Percentiles rank a stretch among this genome's conserved stretches.
These are phyloP conservation scores for Drepana falcataria DNA, from an alignment of 2,888 invertebrate species.

Conservation along the genomic window DNA sequence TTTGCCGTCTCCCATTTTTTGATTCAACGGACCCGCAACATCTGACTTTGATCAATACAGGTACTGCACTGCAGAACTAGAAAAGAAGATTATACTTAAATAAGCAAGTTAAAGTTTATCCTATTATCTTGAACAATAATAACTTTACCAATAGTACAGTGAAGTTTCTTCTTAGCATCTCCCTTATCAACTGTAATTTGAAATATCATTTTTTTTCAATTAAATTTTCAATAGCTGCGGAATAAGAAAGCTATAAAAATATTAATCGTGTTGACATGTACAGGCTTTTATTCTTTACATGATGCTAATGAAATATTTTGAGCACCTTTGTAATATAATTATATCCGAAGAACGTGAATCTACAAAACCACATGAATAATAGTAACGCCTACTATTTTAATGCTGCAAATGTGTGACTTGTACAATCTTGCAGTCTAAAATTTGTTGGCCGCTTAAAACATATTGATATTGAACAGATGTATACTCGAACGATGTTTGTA, in stretches of 20 bases:
- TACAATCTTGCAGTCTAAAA: too few relatives aligned
- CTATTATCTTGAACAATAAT: neutral
- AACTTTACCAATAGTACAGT: slow-evolving; percentile 43
- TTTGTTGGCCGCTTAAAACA: too few relatives aligned
- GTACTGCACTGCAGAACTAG: neutral
- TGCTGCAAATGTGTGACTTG: too few relatives aligned
- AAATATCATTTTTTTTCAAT: slow-evolving; percentile 31
- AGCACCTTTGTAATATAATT: too few relatives aligned
- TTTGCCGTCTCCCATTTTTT: neutral
- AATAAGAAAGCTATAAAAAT: neutral
- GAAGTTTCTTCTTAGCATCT: slow-evolving; percentile 39
- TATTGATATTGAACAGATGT: too few relatives aligned
- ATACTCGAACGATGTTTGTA: too few relatives aligned
- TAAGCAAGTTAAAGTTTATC: neutral
- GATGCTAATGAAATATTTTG: too few relatives aligned
- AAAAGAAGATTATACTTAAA: neutral
- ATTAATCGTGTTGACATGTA: neutral
- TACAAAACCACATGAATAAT: too few relatives aligned
- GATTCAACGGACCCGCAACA: slow-evolving; percentile 8
- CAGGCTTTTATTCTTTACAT: too few relatives aligned
- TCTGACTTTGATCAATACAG: slow-evolving; percentile 5
- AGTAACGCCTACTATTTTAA: too few relatives aligned
- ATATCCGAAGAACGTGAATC: too few relatives aligned
- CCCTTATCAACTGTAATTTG: slow-evolving; percentile 37
- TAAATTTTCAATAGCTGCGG: slow-evolving; percentile 22